phyloP scores from a whole-genome alignment of 2,797 vertebrate species.

The Notolabrus celidotus region DNA sequence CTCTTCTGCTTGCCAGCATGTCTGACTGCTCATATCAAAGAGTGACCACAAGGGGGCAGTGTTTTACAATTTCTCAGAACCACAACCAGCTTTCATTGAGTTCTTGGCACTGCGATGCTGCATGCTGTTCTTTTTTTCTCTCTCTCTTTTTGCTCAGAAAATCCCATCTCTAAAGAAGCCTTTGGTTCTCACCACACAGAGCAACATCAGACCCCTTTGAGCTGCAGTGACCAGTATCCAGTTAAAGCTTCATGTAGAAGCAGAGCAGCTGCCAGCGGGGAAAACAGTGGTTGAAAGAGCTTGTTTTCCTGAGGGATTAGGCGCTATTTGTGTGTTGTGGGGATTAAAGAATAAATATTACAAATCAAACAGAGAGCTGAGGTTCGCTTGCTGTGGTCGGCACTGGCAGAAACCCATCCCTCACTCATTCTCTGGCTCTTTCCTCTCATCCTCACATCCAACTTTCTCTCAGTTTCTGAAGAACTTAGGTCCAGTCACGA shows the following conservation, averaged over 20 bases:
- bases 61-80: constrained; percentile 64
- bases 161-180: constrained; percentile 51
- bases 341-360: constrained; percentile 66
- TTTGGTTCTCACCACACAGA: constrained; percentile 45
- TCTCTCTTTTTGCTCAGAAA: constrained; percentile 41
- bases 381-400: constrained; percentile 44
- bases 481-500: constrained; percentile 25
- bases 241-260: constrained; percentile 42
- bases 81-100: constrained; percentile 26
- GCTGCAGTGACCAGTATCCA: constrained; percentile 53
- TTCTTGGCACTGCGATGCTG: constrained; percentile 35
- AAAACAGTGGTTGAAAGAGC: constrained; percentile 36
- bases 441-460: background rate
- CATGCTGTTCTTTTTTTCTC: constrained; percentile 25
- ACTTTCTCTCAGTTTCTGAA: constrained; percentile 16
- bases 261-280: constrained; percentile 52
- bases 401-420: constrained; percentile 26
- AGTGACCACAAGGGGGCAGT: constrained; percentile 79
- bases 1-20: constrained; percentile 19
- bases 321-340: constrained; percentile 52
- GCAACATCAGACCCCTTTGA: constrained; percentile 48
- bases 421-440: constrained; percentile 11
- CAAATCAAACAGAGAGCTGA: constrained; percentile 63
- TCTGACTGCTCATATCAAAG: constrained; percentile 31
- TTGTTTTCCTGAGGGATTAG: constrained; percentile 61